These are phyloP conservation scores for Listrodromus nycthemerus DNA, from an alignment of 2,888 invertebrate genomes.

Conservation along the genomic window DNA sequence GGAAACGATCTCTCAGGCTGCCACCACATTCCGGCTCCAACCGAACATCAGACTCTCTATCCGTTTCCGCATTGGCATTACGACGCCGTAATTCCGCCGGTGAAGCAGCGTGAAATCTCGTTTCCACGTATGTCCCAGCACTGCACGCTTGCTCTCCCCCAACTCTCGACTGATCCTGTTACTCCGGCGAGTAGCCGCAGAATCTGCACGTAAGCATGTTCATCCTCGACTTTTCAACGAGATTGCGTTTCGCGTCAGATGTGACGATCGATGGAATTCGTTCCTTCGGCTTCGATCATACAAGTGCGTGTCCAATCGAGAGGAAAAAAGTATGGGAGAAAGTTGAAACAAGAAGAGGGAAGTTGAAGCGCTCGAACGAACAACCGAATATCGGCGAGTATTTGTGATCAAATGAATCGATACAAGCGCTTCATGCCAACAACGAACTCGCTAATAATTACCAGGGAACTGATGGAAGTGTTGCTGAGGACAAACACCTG, in stretches of 20 bases:
- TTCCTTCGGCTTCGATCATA: not conserved
- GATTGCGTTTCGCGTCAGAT: constrained; percentile 9
- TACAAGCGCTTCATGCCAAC: too few species aligned
- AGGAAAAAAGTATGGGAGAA: not conserved
- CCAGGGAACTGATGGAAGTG: not conserved
- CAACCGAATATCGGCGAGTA: too few species aligned
- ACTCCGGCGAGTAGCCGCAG: not conserved
- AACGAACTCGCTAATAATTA: not conserved
- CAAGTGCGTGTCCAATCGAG: constrained; percentile 3
- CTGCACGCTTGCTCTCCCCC: not conserved
- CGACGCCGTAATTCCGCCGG: not conserved
- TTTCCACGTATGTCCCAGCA: not conserved
- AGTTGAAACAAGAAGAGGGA: not conserved
- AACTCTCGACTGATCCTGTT: not conserved
- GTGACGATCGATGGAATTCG: constrained; percentile 5
- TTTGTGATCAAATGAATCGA: too few species aligned
- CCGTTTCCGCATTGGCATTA: not conserved
- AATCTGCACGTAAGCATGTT: not conserved
- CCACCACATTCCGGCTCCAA: not conserved
- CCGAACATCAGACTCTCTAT: constrained; percentile 6
- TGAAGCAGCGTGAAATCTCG: not conserved
- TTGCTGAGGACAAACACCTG: not conserved
- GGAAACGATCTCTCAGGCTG: not conserved
- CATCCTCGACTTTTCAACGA: not conserved
- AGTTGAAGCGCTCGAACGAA: not conserved